These are phyloP conservation scores for Galeopterus variegatus DNA, from an alignment of 2,113 vertebrate species.

Conservation along the genomic window DNA sequence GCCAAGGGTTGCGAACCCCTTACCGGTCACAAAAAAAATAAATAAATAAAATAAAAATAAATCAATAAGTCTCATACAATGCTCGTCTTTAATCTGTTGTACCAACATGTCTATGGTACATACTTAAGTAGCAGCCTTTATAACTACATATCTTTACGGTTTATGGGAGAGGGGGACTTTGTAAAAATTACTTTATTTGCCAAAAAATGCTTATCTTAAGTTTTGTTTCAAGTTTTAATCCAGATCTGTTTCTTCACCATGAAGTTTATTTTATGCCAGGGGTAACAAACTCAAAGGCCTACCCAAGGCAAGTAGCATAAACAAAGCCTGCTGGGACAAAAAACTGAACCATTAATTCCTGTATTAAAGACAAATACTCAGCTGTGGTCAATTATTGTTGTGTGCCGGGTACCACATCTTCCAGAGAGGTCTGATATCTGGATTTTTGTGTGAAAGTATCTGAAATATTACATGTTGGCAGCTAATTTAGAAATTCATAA, in stretches of 20 bases:
- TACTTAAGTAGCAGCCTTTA: background rate
- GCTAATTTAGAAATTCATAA: background rate
- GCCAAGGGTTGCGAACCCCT: too few species aligned
- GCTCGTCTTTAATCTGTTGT: background rate
- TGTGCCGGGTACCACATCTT: background rate
- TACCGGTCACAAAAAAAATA: too few species aligned
- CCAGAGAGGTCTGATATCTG: background rate
- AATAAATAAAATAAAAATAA: background rate
- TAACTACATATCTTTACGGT: slow-evolving; percentile 22
- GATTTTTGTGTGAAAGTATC: slow-evolving; percentile 49
- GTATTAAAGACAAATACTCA: background rate
- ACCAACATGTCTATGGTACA: background rate
- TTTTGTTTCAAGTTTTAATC: slow-evolving; percentile 30
- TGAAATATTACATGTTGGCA: background rate
- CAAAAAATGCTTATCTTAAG: background rate
- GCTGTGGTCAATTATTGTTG: background rate
- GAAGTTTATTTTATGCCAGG: background rate
- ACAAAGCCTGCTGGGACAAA: background rate
- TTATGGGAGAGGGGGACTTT: background rate
- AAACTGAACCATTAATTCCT: background rate
- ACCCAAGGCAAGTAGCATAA: slow-evolving; percentile 24
- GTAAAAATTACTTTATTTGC: background rate
- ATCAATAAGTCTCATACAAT: background rate
- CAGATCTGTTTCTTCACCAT: slow-evolving; percentile 3
- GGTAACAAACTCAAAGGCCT: background rate